Evolutionary conservation across 1,140 invertebrate species (phyloP), one percentile per base, ranked within the genome.

Genomic region (Apis florea): DNA sequence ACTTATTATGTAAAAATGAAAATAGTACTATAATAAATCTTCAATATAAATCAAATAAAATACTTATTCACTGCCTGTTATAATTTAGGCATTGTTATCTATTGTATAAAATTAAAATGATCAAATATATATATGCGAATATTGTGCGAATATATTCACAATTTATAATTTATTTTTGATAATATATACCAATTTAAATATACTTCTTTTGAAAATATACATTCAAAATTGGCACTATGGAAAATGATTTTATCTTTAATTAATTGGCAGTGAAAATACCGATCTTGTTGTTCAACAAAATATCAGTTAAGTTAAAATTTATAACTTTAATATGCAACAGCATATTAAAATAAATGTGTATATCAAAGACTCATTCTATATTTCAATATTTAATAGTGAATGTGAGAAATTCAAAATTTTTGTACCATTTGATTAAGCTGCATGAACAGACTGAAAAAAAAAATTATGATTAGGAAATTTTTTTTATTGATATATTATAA

Each of bases 361-460:
- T 84, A 87, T 87, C 66, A 87, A 80, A 77, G 51, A 73, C 53
- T 61, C 61, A 40, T 67, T 73, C 31, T 73, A 81, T 86, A 87
- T 47, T 69, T 80, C 59, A 24, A 24, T 24, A 13, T 69, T 59
- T 51, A 68, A 83, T 51, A 85, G 59, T 85, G 78, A 51, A 78
- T 67, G 68, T 88, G 56, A 49, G 85, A 71, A 73, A 59, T 82
- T 85, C 9, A 64, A 78, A 61, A 72, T 66, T 31, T 51, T 83
- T 72, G 61, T 78, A 86, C 80, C 69, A 68, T 81, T n/a, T 58
- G 54, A 85, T 93, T 93, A 94, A 64, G 90, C 93, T 82, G 92
- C 93, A 67, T 93, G 90, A 56, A 94, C 91, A 66, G 92, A 93
- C 93, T 93, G 90, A 83, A 93, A 94, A 78, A 82, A 83, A 79